Percentiles rank a stretch among this genome's conserved stretches.
These are phyloP conservation scores for Threskiornis aethiopicus DNA, from an alignment of 2,797 vertebrate genomes.

Conservation along the genomic window DNA sequence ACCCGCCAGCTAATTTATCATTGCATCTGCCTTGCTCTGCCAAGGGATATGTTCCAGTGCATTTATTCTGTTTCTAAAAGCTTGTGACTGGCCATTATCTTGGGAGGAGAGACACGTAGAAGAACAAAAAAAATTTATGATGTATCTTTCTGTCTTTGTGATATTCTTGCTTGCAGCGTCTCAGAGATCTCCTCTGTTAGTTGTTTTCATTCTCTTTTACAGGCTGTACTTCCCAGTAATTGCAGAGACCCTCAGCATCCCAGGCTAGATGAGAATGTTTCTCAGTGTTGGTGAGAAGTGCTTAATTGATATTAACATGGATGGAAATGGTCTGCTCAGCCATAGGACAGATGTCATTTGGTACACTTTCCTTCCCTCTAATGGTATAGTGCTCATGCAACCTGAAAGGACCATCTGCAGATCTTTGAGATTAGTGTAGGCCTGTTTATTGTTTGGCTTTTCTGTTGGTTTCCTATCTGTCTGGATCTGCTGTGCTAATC, in stretches of 20 bases:
- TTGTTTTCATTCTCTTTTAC: neutral
- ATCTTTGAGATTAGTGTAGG: conserved; percentile 48
- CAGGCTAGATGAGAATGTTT: neutral
- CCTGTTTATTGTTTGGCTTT: conserved; percentile 44
- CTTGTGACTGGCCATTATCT: conserved; percentile 11
- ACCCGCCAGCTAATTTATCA: conserved; percentile 53
- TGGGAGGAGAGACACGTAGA: neutral
- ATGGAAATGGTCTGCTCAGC: conserved; percentile 13
- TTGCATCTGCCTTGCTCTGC: conserved; percentile 49
- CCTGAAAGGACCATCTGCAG: conserved; percentile 55
- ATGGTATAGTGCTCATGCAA: neutral
- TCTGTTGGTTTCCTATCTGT: conserved; percentile 4
- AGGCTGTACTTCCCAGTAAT: neutral
- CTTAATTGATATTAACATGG: conserved; percentile 37
- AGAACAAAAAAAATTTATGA: neutral
- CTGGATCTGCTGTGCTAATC: conserved; percentile 19
- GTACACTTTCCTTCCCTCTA: neutral
- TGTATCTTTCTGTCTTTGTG: neutral
- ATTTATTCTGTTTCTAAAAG: conserved; percentile 39
- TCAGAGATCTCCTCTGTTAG: neutral
- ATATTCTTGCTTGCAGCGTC: neutral
- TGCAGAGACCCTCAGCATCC: neutral
- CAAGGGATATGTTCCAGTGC: conserved; percentile 11
- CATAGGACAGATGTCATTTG: conserved; percentile 12
- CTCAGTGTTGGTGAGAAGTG: neutral